Conservation (phyloP, 1,140 invertebrate genomes). For the Lucilia cuprina region DNA sequence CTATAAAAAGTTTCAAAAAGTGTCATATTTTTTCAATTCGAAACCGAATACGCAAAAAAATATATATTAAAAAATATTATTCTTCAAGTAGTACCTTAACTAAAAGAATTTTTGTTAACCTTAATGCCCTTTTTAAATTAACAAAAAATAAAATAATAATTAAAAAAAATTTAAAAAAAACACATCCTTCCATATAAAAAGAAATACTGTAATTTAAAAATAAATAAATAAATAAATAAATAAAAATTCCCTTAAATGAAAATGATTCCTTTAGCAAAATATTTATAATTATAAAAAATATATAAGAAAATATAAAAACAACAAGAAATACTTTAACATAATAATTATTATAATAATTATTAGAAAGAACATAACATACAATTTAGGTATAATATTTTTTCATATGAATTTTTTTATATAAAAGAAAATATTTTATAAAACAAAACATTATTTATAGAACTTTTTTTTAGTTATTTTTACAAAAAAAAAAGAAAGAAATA, state of each 20-base stretch:
- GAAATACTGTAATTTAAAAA: neutral
- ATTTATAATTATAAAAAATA: slow-evolving; percentile 23
- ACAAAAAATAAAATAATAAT: slow-evolving; percentile 21
- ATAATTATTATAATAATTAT: neutral
- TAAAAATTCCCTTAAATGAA: slow-evolving; percentile 29
- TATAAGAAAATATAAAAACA: slow-evolving; percentile 16
- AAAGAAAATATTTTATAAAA: neutral
- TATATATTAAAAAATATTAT: neutral
- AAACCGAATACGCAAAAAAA: too few relatives aligned
- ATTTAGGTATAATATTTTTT: slow-evolving; percentile 21
- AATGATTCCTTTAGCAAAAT: slow-evolving; percentile 42
- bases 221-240: slow-evolving; percentile 35
- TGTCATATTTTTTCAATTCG: too few relatives aligned
- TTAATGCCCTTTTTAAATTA: slow-evolving; percentile 16
- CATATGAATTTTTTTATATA: slow-evolving; percentile 32
- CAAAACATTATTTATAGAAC: slow-evolving; percentile 1
- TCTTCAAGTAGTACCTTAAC: slow-evolving; percentile 31
- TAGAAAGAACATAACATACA: neutral
- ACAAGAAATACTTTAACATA: slow-evolving; percentile 23
- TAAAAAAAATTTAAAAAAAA: slow-evolving; percentile 31
- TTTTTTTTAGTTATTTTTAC: slow-evolving; percentile 26
- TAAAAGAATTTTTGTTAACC: slow-evolving; percentile 14
- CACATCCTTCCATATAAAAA: slow-evolving; percentile 54
- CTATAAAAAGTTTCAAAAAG: too few relatives aligned
- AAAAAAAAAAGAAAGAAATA: slow-evolving; percentile 26